phyloP scores from a whole-genome alignment of 2,113 vertebrate species.

The Naja naja region DNA sequence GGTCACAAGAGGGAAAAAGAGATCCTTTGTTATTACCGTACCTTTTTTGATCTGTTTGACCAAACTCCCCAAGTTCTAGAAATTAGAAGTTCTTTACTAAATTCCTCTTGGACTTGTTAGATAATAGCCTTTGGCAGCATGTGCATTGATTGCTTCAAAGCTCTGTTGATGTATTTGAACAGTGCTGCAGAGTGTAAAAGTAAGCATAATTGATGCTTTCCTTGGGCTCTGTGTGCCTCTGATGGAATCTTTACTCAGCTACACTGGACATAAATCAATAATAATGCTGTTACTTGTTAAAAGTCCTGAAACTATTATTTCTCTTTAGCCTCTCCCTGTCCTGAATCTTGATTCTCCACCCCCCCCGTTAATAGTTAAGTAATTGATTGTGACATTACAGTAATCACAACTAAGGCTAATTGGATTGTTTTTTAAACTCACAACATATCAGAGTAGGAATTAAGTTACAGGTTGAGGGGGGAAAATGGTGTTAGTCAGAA shows the following conservation, averaged over 20 bases:
- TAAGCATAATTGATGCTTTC: slow-evolving; percentile 14
- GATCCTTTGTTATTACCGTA: not conserved
- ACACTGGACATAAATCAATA: slow-evolving; percentile 2
- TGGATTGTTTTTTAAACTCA: not conserved
- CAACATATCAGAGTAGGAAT: not conserved
- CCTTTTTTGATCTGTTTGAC: not conserved
- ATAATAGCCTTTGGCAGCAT: not conserved
- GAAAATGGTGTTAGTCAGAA: not conserved
- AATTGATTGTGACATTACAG: not conserved
- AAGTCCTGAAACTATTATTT: not conserved
- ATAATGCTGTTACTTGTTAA: not conserved
- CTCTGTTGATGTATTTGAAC: not conserved
- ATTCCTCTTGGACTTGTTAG: slow-evolving; percentile 13
- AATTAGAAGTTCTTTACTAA: slow-evolving; percentile 10
- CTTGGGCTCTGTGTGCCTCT: slow-evolving; percentile 1
- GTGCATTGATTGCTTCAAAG: slow-evolving; percentile 33
- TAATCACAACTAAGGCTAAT: not conserved
- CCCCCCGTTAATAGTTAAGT: not conserved
- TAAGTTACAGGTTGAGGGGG: not conserved
- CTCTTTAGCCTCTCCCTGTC: not conserved
- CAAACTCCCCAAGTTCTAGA: not conserved
- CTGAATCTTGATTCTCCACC: not conserved
- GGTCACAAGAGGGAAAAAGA: not conserved
- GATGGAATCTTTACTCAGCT: slow-evolving; percentile 1
- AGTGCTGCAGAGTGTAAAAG: slow-evolving; percentile 16